A percentile compares a stretch with the other conserved stretches of the same genome.
Conservation (phyloP, 2,113 vertebrate species). For the Cephalophus harveyi region DNA sequence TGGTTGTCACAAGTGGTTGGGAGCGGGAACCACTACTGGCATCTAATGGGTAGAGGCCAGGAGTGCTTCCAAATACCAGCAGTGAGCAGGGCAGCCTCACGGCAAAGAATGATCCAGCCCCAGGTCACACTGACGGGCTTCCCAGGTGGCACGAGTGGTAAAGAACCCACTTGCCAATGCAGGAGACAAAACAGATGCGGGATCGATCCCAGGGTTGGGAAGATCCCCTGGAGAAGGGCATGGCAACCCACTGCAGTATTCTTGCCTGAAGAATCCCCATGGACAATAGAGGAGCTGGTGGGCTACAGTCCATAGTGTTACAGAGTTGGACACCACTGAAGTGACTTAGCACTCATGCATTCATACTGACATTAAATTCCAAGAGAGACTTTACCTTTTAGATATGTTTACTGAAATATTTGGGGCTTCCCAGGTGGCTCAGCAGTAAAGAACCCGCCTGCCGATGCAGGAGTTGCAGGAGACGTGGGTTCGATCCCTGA, state of each 20-base stretch:
- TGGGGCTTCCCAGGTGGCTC: neutral
- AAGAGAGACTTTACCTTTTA: neutral
- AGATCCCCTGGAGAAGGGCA: neutral
- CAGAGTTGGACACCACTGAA: neutral
- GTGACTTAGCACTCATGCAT: neutral
- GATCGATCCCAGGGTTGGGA: neutral
- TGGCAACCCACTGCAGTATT: neutral
- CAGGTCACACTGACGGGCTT: neutral
- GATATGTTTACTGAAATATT: neutral
- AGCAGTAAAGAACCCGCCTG: neutral
- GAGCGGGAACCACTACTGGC: neutral
- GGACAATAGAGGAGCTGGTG: neutral
- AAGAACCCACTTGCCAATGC: neutral
- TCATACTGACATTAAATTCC: neutral
- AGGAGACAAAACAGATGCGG: neutral
- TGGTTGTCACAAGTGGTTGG: neutral
- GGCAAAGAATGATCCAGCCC: accelerated
- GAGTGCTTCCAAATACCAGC: neutral
- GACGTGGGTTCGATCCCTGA: neutral
- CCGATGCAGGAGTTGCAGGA: neutral
- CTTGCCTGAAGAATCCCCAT: neutral
- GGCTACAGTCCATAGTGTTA: neutral
- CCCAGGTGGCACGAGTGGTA: neutral
- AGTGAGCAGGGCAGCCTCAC: neutral
- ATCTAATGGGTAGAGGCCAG: neutral